Conservation (phyloP, 2,888 invertebrate species). For the Epinotia nisella region DNA sequence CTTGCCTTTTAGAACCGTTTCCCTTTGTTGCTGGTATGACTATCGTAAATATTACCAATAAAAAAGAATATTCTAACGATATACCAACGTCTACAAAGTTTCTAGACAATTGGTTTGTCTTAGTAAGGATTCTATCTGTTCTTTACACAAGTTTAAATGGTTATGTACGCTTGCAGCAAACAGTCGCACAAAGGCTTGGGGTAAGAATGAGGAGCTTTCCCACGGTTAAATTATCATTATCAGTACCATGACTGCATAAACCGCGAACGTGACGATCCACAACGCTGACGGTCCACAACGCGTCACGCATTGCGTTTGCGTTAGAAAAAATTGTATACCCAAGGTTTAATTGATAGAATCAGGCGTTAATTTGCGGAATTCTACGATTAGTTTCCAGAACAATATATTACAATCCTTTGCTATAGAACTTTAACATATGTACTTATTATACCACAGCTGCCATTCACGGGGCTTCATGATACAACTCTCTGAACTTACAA, state of each 20-base stretch:
- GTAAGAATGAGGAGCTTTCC: constrained; percentile 35
- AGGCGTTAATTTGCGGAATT: no score
- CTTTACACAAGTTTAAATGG: constrained; percentile 29
- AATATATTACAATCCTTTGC: no score
- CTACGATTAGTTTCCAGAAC: no score
- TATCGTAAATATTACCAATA: no score
- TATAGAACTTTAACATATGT: no score
- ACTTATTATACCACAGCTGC: no score
- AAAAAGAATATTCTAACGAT: background rate
- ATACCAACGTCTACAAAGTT: background rate
- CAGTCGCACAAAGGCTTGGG: constrained; percentile 39
- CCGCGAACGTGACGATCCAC: background rate
- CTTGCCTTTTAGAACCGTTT: no score
- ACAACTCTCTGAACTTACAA: no score
- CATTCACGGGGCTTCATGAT: no score
- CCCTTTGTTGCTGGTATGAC: no score
- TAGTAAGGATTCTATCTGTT: constrained; percentile 14
- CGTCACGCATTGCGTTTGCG: background rate
- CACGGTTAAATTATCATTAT: background rate
- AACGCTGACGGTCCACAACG: background rate
- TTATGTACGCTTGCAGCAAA: constrained; percentile 30
- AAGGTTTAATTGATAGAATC: no score
- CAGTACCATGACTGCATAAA: background rate
- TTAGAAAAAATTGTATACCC: no score
- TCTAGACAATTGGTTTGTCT: background rate